Evolutionary conservation across 2,113 vertebrate genomes (phyloP).

Genomic region (Protomyctophum bolini): DNA sequence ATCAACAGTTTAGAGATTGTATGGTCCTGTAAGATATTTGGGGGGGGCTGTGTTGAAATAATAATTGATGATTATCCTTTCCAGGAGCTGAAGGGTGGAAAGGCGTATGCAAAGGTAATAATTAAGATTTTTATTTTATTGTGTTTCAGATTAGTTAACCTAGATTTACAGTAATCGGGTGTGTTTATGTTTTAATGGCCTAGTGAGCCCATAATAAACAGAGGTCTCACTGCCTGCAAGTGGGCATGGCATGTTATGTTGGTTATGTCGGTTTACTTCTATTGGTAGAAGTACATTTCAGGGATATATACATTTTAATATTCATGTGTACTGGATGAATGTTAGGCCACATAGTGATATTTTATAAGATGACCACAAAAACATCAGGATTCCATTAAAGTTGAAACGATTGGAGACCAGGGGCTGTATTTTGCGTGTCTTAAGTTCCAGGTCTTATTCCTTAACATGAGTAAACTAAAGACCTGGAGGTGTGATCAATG

Average conservation of each 20-base stretch:
- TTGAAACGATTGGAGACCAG: no score
- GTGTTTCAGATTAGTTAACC: not conserved
- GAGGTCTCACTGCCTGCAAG: conserved; percentile 51
- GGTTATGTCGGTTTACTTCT: not conserved
- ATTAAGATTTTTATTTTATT: not conserved
- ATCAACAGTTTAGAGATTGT: no score
- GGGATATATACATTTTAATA: no score
- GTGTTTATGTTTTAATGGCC: conserved; percentile 13
- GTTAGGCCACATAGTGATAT: no score
- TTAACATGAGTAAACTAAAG: no score
- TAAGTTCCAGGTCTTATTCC: no score
- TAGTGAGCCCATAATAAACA: conserved; percentile 43
- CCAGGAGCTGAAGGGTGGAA: conserved; percentile 97
- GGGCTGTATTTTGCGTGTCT: no score
- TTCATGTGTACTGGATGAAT: no score
- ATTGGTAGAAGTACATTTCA: no score
- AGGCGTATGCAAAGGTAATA: conserved; percentile 94
- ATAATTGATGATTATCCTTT: conserved; percentile 38
- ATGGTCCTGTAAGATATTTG: not conserved
- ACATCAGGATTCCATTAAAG: no score
- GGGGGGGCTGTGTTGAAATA: not conserved
- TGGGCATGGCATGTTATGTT: not conserved
- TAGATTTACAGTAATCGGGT: conserved; percentile 41
- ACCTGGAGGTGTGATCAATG: no score
- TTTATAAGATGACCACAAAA: no score